Base-by-base conservation (phyloP, 30 jellyfish, hydroid and myxozoan species). In the Euphysa ruthae region DNA sequence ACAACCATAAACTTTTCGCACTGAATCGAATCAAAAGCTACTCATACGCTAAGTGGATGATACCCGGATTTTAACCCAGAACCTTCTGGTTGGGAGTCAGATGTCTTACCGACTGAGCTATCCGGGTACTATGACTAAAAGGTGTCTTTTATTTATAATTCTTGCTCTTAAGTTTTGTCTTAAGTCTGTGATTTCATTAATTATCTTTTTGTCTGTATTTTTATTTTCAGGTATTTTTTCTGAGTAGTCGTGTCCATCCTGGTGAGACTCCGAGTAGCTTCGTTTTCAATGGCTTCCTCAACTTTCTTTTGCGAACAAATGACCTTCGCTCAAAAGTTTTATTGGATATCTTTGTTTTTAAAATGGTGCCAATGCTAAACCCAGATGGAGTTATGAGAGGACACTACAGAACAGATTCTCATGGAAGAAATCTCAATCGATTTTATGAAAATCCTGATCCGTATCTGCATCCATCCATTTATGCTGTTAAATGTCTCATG, bases 311-410 rank as follows among this genome's bases (percentile, higher is more conserved):
- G 22, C 24, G 93, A 27, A 42, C 38, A 43, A 66, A 61, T 49
- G 97, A 87, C 46, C 81, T 79, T 12, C 35, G 97, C 21, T 82
- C 97, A 7, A 24, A 33, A 19, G 82, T 65, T 20, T 71, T 87
- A 22, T 43, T 94, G 10, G 73, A 74, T 32, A 7, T 38, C 23
- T 87, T 72, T 61, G 94, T 87, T 12, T 87, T 87, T 52, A 87
- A 87, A 70, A 63, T 87, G 66, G 34, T 87, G 6, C 97, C 97
- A 19, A 79, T 87, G 94, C 44, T 87, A 24, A 87, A 87, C 66
- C 97, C 97, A 25, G 97, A 87, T 63, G 97, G 97, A 4, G 97
- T 87, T 4, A 61, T 42, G 44, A 58, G 92, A 22, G 97, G 97
- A 7, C 77, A 61, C 80, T 87, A 87, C 38, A 80, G 97, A 13